Evolutionary conservation across 2,113 vertebrate species (phyloP), one percentile per base, ranked within the genome.

Genomic region (Oceanites oceanicus): DNA sequence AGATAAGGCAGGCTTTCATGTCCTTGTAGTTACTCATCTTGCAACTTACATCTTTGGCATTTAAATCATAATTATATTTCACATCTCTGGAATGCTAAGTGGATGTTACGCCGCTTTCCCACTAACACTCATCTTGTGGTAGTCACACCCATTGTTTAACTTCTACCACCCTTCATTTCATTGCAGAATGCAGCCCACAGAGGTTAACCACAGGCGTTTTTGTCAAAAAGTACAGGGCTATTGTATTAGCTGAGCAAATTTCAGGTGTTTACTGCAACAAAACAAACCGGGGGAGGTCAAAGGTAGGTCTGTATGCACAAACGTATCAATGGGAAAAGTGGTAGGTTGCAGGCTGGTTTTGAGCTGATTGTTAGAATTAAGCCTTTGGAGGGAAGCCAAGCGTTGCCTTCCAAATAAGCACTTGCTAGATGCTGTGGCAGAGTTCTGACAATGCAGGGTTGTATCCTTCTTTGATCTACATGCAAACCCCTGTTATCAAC

Each of bases 61-160:
- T 97, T 95, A 97, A 79, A 78, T 92, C 58, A 73, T 88, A 95
- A 96, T 93, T 94, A 53, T 38, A 91, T 91, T 95, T 94, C 84
- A 80, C 91, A 70, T 94, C 95, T 92, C 91, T 91, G 93, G 95
- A 96, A 97, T 80, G 92, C 84, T 97, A 94, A 90, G 71, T 92
- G 89, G 89, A 91, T 96, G 92, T 95, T 95, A 94, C 87, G 94
- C 86, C 92, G 87, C 92, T 95, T 94, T 97, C 91, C 96, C 96
- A 95, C 92, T 94, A 91, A 82, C 70, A 87, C 76, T 82, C 86
- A 74, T 94, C 77, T 89, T 91, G 91, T 47, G 81, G 95, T 84
- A 91, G 94, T 92, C 95, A 94, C 92, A 92, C 95, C 95, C 96
- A 73, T 92, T 95, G 92, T 94, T 96, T 94, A 94, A 93, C 75